A percentile compares a stretch with the other conserved stretches of the same genome.
phyloP scores from a whole-genome alignment of 2,113 vertebrate genomes.

The Charadrius vociferus region DNA sequence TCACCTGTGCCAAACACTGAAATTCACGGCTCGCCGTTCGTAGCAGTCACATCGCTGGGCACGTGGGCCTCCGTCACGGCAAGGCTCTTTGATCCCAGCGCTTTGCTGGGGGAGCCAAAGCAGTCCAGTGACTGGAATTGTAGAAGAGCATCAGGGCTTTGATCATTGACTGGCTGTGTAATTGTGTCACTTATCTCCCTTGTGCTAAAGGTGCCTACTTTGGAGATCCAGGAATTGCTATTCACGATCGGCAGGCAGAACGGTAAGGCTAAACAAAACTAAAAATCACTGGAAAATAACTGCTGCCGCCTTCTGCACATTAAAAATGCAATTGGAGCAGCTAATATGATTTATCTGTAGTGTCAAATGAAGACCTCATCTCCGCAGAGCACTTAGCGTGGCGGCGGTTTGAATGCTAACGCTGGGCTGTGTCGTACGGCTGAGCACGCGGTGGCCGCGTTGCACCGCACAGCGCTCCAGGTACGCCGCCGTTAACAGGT shows the following conservation, averaged over 20 bases:
- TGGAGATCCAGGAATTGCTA: not conserved
- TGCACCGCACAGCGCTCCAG: not conserved
- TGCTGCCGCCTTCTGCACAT: not conserved
- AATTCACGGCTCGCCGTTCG: not conserved
- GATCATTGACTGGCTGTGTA: not conserved
- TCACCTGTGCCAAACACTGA: not conserved
- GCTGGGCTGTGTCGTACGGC: not conserved
- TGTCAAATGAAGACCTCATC: not conserved
- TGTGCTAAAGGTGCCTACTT: not conserved
- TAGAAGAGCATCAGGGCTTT: not conserved
- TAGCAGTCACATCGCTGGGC: not conserved
- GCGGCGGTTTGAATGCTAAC: not conserved
- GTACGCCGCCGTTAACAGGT: not conserved
- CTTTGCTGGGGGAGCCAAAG: not conserved
- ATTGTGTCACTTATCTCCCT: not conserved
- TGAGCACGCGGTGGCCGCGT: not conserved
- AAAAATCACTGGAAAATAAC: not conserved
- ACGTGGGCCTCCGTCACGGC: not conserved
- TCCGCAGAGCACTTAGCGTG: not conserved
- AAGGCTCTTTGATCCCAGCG: not conserved
- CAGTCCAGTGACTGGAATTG: not conserved
- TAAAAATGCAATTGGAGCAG: not conserved
- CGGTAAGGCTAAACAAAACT: not conserved
- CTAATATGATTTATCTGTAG: not conserved
- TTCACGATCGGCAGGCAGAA: not conserved